Percentiles rank a stretch among this genome's conserved stretches.
Conservation (phyloP, 2,797 vertebrate species). For the Notolepis coatsorum region DNA sequence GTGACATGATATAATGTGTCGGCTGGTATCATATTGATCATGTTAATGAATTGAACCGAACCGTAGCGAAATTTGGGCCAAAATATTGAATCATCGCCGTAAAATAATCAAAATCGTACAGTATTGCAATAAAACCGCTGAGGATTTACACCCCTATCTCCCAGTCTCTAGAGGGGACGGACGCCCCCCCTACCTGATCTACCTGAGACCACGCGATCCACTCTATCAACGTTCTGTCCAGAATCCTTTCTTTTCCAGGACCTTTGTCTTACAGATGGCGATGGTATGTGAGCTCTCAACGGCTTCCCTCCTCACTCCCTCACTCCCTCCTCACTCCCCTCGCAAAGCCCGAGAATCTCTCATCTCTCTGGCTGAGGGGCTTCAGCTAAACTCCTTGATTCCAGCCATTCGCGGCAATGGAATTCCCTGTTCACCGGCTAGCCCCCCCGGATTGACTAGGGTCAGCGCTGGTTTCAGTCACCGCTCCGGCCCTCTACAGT, state of each 20-base stretch:
- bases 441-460: constrained; percentile 41
- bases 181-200: constrained; percentile 20
- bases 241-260: constrained; percentile 26
- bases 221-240: constrained; percentile 51
- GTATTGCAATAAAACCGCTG: too few relatives aligned
- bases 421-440: constrained; percentile 52
- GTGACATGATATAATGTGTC: too few relatives aligned
- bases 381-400: constrained; percentile 54
- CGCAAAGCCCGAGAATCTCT: constrained; percentile 58
- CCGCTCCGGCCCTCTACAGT: constrained; percentile 43
- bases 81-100: too few relatives aligned
- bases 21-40: too few relatives aligned
- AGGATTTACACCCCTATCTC: too few relatives aligned
- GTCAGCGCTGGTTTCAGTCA: constrained; percentile 36
- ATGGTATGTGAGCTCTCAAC: constrained; percentile 64
- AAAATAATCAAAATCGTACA: too few relatives aligned
- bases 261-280: constrained; percentile 9
- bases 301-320: constrained; percentile 42
- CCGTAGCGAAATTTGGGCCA: too few relatives aligned
- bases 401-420: constrained; percentile 57
- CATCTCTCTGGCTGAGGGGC: constrained; percentile 55
- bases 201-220: constrained; percentile 19
- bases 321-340: background rate
- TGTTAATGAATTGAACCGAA: too few relatives aligned
- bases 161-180: too few relatives aligned